Base-by-base conservation (phyloP, 1,140 invertebrate genomes). In the Dendroctonus ponderosae region DNA sequence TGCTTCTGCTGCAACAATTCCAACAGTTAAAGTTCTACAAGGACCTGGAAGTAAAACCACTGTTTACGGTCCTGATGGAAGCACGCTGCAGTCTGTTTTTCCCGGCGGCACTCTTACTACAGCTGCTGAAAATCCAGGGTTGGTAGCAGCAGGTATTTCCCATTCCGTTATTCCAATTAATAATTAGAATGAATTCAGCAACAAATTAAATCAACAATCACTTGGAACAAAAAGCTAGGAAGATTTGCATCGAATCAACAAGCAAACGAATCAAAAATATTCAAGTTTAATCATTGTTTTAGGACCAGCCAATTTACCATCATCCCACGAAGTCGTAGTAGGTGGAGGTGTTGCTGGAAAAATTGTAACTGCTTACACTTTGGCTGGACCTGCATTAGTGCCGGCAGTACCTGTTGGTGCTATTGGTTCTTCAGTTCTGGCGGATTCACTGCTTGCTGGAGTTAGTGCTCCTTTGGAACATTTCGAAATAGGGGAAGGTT, bases 61-160 rank as follows among this genome's bases (percentile, higher is more conserved):
- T 6, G 58, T 74, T 6, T 43, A 73, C 15, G 71, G 71, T 6
- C 73, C 71, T n/a, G 70, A 73, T 52, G 73, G 71, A 11, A 68
- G 70, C 50, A 42, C 61, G 5, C 49, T 74, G 7, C 51, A 63
- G 41, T 61, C 72, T 11, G 54, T 60, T 44, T 68, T 63, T 12
- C 71, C 68, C 39, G 71, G 71, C 48, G 73, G 71, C 43, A 65
- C 68, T 14, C 62, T 73, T 12, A 49, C 72, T 42, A 66, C 70
- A 9, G 66, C 68, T 41, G 68, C 61, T 8, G 58, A 62, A 49
- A 12, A 9, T 46, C 58, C 56, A 39, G 67, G 62, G 15, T 42
- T 69, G 40, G 66, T 67, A 15, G 49, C 40, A 41, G 58, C 69
- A 12, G 62, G 62, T n/a, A n/a, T n/a, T n/a, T n/a, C n/a, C n/a